Percentiles rank a stretch among this genome's conserved stretches.
Evolutionary conservation across 30 jellyfish, hydroid and myxozoan genomes (phyloP).

Genomic region (Chironex yamaguchii): DNA sequence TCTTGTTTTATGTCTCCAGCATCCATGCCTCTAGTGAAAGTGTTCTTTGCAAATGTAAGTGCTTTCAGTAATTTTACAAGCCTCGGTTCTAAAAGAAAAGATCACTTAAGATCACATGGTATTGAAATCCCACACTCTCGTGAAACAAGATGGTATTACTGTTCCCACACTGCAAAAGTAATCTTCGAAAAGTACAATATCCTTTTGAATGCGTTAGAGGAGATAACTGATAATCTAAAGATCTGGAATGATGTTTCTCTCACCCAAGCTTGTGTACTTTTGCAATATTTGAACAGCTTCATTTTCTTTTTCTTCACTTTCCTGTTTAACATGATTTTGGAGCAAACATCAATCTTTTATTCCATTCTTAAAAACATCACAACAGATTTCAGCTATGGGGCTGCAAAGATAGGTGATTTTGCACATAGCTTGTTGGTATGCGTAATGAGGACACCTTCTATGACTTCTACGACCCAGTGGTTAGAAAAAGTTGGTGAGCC

Average conservation of each 20-base stretch:
- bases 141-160: slow-evolving; percentile 65
- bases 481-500: slow-evolving; percentile 61
- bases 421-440: no score
- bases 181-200: neutral
- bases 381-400: slow-evolving; percentile 40
- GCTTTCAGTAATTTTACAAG: slow-evolving; percentile 52
- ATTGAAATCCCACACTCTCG: slow-evolving; percentile 53
- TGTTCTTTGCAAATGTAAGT: slow-evolving; percentile 54
- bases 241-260: slow-evolving; percentile 14
- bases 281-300: slow-evolving; percentile 40
- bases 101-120: neutral
- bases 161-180: neutral
- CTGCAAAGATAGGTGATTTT: neutral
- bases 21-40: slow-evolving; percentile 19
- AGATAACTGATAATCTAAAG: slow-evolving; percentile 4
- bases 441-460: no score
- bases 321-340: slow-evolving; percentile 20
- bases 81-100: slow-evolving; percentile 41
- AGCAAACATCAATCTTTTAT: slow-evolving; percentile 34
- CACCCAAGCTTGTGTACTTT: slow-evolving; percentile 32
- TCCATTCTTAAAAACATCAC: slow-evolving; percentile 11
- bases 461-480: no score
- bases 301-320: slow-evolving; percentile 21
- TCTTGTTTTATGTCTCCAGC: slow-evolving; percentile 57
- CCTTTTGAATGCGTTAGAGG: slow-evolving; percentile 12